Evolutionary conservation across 2,888 invertebrate genomes (phyloP), one percentile per base, ranked within the genome.

Genomic region (Meta bourneti): DNA sequence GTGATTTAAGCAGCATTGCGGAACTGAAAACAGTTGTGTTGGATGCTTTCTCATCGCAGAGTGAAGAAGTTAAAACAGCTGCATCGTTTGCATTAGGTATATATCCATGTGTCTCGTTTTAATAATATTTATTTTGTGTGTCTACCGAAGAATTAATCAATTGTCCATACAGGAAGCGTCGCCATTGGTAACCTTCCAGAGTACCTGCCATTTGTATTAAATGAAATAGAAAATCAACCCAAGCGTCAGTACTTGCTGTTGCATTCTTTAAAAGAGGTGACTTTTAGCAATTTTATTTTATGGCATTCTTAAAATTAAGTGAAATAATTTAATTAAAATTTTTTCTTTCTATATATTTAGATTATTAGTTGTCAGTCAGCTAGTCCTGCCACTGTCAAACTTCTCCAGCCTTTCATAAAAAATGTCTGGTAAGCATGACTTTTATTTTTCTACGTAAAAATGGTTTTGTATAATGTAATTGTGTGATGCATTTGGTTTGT

Each of bases 1-100:
- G 97, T 94, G 98, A 98, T 95, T 95, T 98, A 92, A 97, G 97
- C 94, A 96, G 96, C 61, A 97, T 98, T 93, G 95, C 96, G 77
- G 96, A 97, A 93, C 95, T 98, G 79, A 94, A 94, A 84, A 93
- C 94, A 6, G 95, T 95, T 11, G 95, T 96, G 48, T 96, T 99
- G 92, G 96, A 97, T 93, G 98, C 98, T 20, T 99, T 99, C 95
- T 96, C 97, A 0, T 97, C 98, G 6, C 96, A 97, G 13, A 98
- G 98, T 0, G 99, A 99, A 95, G 99, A 99, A 95, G 98, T 99
- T 4, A 99, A 99, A 95, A 98, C 98, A 0, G 99, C 99, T 0
- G 99, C 99, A 16, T 98, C 99, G 93, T 98, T 99, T 95, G 98
- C 99, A 0, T 96, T 99, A 79, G 99, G 95, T 95, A 93, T 93